These are phyloP conservation scores for Protonibea diacanthus DNA, from an alignment of 2,797 vertebrate species.

Conservation along the genomic window DNA sequence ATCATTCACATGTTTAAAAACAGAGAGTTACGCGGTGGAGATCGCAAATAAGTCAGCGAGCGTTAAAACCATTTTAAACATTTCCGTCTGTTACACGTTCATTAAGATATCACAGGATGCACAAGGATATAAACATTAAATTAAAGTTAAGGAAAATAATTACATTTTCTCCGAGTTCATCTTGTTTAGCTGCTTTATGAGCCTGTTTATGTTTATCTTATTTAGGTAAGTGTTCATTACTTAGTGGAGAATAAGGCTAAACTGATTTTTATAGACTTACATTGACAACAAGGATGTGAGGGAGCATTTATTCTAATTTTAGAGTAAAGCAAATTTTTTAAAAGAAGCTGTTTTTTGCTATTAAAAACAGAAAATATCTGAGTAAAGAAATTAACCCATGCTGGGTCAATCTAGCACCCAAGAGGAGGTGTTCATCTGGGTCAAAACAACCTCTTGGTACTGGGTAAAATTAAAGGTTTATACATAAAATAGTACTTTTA, in stretches of 20 bases:
- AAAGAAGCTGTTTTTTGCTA: background rate
- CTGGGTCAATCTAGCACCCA: background rate
- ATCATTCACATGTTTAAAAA: background rate
- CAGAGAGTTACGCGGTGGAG: background rate
- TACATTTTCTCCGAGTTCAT: background rate
- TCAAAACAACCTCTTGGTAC: background rate
- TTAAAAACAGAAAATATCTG: background rate
- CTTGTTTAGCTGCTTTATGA: background rate
- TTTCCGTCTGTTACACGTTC: background rate
- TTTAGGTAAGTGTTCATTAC: background rate
- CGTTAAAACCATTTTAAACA: background rate
- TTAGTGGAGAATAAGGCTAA: background rate
- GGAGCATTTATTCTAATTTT: background rate
- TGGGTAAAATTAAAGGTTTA: background rate
- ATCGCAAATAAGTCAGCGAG: slow-evolving; percentile 4
- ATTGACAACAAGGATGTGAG: background rate
- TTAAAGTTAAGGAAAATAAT: background rate
- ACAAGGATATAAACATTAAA: background rate
- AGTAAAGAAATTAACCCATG: background rate
- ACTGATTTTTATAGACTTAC: background rate
- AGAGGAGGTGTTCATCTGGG: background rate
- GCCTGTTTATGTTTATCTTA: background rate
- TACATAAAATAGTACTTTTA: background rate
- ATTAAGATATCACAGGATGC: background rate
- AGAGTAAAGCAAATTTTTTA: background rate